phyloP scores from a whole-genome alignment of 2,888 invertebrate genomes.

The Enchytraeus crypticus region DNA sequence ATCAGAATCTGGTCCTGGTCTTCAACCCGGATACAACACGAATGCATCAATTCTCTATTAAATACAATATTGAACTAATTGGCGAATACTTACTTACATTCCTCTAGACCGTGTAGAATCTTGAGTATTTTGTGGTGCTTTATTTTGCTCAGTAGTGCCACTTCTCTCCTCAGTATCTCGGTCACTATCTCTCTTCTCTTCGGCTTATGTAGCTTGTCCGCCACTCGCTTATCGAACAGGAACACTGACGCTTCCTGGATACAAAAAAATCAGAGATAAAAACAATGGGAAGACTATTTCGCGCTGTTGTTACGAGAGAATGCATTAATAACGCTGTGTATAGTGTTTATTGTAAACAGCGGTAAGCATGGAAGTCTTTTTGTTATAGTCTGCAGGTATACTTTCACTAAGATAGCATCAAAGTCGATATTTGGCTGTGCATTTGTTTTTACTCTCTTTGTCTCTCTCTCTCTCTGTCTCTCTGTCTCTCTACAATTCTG shows the following conservation, averaged over 20 bases:
- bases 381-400: too few species aligned
- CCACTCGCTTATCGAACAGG: conserved; percentile 22
- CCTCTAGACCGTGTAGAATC: conserved; percentile 52
- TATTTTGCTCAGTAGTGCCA: conserved; percentile 69
- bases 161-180: conserved; percentile 71
- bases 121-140: conserved; percentile 73
- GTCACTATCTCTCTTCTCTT: conserved; percentile 83
- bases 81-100: conserved; percentile 49
- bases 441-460: too few species aligned
- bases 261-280: neutral
- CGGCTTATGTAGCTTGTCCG: conserved; percentile 71
- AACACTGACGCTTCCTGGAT: conserved; percentile 29
- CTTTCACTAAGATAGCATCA: too few species aligned
- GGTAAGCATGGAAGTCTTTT: too few species aligned
- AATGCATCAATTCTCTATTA: too few species aligned
- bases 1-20: too few species aligned
- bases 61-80: too few species aligned
- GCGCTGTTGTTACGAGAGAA: neutral
- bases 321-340: neutral
- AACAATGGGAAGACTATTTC: neutral
- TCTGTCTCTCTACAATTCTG: too few species aligned
- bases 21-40: too few species aligned
- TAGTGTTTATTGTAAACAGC: neutral
- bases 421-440: too few species aligned
- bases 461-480: too few species aligned